Percentiles rank a stretch among this genome's conserved stretches.
Conservation (phyloP, 2,888 invertebrate species). For the Gastracanthus pulcherrimus region DNA sequence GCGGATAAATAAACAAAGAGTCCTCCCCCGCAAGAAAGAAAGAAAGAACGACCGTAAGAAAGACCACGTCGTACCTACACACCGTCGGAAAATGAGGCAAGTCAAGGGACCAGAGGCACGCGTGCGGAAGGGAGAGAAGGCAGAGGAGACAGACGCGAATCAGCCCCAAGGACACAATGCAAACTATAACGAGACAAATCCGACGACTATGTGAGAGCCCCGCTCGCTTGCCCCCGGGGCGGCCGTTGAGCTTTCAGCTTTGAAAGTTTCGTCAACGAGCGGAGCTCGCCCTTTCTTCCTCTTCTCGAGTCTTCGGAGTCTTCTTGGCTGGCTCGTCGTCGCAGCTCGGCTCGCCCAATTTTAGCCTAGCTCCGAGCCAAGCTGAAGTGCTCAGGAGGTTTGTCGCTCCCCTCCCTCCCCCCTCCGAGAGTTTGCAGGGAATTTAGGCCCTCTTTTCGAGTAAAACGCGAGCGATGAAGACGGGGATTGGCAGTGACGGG, state of each 20-base stretch:
- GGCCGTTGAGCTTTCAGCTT: constrained; percentile 59
- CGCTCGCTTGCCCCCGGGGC: constrained; percentile 63
- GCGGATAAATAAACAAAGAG: constrained; percentile 18
- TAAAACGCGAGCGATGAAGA: no score
- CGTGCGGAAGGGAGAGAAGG: constrained; percentile 12
- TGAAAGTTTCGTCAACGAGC: constrained; percentile 51
- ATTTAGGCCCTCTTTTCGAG: not conserved
- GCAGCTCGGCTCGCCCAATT: constrained; percentile 1
- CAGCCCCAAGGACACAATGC: constrained; percentile 70
- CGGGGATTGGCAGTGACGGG: no score
- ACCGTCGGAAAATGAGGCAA: no score
- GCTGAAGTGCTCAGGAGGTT: not conserved
- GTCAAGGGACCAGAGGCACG: no score
- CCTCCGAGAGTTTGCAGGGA: not conserved
- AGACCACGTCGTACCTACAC: no score
- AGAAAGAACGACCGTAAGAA: no score
- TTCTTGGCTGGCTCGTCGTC: not conserved
- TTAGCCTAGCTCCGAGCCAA: not conserved
- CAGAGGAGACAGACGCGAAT: constrained; percentile 18
- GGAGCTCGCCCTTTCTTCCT: constrained; percentile 28
- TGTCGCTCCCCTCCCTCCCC: no score
- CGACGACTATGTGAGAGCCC: no score
- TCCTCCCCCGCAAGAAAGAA: not conserved
- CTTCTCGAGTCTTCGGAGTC: constrained; percentile 5
- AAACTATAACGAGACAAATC: constrained; percentile 77